Percentiles rank a stretch among this genome's conserved stretches.
Conservation (phyloP, 2,888 invertebrate genomes). For the Ophion costatus region DNA sequence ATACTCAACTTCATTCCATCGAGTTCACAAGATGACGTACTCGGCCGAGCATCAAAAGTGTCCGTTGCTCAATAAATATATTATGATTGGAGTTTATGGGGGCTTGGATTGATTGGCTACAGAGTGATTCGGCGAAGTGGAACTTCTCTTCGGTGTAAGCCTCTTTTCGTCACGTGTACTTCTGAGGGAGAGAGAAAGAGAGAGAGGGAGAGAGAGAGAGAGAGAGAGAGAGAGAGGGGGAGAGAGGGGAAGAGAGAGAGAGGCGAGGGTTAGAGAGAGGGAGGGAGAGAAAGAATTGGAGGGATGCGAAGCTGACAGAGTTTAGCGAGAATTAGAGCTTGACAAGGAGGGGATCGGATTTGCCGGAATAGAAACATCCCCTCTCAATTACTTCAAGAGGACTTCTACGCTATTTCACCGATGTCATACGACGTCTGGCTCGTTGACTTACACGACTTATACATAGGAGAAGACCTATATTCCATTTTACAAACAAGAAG, state of each 20-base stretch:
- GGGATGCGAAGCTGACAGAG: slow-evolving; percentile 11
- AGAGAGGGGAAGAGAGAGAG: slow-evolving; percentile 7
- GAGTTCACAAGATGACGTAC: neutral
- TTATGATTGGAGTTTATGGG: slow-evolving; percentile 14
- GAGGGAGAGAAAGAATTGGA: slow-evolving; percentile 17
- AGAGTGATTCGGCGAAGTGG: slow-evolving; percentile 58
- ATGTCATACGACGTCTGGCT: slow-evolving; percentile 58
- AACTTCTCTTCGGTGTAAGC: slow-evolving; percentile 3
- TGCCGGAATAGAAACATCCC: slow-evolving; percentile 59
- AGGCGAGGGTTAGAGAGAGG: neutral
- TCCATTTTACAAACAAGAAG: slow-evolving; percentile 60
- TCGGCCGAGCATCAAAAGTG: neutral
- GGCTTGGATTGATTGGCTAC: slow-evolving; percentile 57
- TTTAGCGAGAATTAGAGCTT: slow-evolving; percentile 29
- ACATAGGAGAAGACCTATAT: slow-evolving; percentile 60
- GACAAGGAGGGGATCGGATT: slow-evolving; percentile 24
- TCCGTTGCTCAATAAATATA: slow-evolving; percentile 19
- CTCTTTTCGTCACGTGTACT: slow-evolving; percentile 5
- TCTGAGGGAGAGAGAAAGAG: neutral
- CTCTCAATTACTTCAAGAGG: slow-evolving; percentile 40
- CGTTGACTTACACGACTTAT: slow-evolving; percentile 56
- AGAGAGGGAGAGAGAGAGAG: slow-evolving; percentile 3
- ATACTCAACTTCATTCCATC: slow-evolving; percentile 7
- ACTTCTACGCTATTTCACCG: slow-evolving; percentile 41
- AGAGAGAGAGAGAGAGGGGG: slow-evolving; percentile 17